Base-by-base conservation (phyloP, 2,888 invertebrate genomes). In the Chesias legatella region DNA sequence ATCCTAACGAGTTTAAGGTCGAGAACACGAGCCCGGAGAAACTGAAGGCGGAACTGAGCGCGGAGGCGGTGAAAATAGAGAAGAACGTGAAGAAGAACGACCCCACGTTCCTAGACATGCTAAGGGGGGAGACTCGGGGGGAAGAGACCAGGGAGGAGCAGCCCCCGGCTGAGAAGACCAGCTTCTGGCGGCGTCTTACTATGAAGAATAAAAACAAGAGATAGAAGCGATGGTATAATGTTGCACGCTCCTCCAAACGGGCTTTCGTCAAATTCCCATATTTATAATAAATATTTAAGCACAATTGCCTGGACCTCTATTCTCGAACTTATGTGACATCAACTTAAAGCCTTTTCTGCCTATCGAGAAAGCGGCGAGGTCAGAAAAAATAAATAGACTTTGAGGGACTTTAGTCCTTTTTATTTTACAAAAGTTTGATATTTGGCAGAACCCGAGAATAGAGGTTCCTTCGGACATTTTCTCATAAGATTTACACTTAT, bases 1-100 rank as follows among this genome's bases (percentile, higher is more conserved):
- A 92, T 73, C 92, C 92, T 53, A 92, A 92, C 74, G 92, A 92
- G 81, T 92, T 92, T 76, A 90, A 91, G 67, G 91, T 92, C 57
- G 92, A 92, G 62, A 92, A 92, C 63, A 91, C 91, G 65, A 91
- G 91, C 58, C 91, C 90, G 33, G 92, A 92, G 71, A 91, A 92
- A 63, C 79, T 92, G 57, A 92, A 92, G 74, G 89, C 92, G 24
- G 92, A 92, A 60, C 82, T 92, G 42, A 91, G 92, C 75, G 90
- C 91, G 24, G 92, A 92, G 70, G 91, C 92, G 49, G 86, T 92
- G 32, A 92, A 92, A 69, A 92, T 92, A 63, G 88, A 88, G 60
- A 88, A 88, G 62, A 86, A 86, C 50, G 84, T 83, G n/a, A 66
- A 76, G 47, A 86, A 86, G 63, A 85, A 73, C 55, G 92, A 92